phyloP scores from a whole-genome alignment of 2,888 invertebrate genomes.

The Anthrax anthrax region DNA sequence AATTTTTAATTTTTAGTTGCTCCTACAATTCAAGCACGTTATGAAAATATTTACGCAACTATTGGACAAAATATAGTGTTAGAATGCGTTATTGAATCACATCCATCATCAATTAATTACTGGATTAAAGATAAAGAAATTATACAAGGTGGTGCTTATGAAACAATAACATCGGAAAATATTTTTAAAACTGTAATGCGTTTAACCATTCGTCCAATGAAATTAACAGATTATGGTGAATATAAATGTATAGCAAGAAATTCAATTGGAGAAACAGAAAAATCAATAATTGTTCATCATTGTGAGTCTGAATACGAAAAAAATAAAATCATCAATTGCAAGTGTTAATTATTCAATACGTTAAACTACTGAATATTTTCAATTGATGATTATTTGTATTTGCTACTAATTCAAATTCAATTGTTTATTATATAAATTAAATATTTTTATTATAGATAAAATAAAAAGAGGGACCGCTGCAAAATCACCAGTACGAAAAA shows the following conservation, averaged over 20 bases:
- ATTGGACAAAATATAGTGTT: constrained; percentile 28
- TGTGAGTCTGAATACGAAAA: too few relatives aligned
- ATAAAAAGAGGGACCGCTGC: too few relatives aligned
- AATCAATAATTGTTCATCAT: constrained; percentile 18
- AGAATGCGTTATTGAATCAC: constrained; percentile 31
- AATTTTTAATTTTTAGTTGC: constrained; percentile 21
- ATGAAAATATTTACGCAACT: constrained; percentile 28
- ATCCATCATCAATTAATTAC: constrained; percentile 30
- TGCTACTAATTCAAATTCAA: too few relatives aligned
- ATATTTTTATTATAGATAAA: too few relatives aligned
- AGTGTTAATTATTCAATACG: background rate
- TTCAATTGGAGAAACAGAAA: constrained; percentile 49
- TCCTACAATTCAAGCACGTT: constrained; percentile 29
- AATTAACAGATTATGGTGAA: constrained; percentile 53
- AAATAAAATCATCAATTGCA: too few relatives aligned
- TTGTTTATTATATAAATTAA: too few relatives aligned
- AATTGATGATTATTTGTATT: too few relatives aligned
- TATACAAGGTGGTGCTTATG: constrained; percentile 29
- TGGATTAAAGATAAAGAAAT: constrained; percentile 32
- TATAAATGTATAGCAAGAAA: constrained; percentile 74
- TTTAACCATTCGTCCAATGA: constrained; percentile 50
- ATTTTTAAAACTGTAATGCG: constrained; percentile 64
- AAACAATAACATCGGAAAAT: constrained; percentile 47
- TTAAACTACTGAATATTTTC: too few relatives aligned
- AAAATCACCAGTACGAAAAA: too few relatives aligned